A percentile compares a stretch with the other conserved stretches of the same genome.
phyloP scores from a whole-genome alignment of 2,888 invertebrate genomes.

The Augiades crinisus region DNA sequence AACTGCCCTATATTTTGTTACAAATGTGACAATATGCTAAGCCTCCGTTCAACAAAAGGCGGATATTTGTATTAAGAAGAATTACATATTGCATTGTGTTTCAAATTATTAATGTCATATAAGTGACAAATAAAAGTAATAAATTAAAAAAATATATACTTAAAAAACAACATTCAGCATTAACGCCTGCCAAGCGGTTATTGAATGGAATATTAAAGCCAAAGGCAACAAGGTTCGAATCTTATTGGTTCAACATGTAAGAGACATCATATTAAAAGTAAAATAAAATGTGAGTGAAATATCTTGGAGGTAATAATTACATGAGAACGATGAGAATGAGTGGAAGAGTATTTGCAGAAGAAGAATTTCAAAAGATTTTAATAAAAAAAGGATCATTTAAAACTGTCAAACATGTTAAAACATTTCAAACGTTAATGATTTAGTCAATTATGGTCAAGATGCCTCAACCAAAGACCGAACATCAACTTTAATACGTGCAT shows the following conservation, averaged over 20 bases:
- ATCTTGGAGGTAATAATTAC: not conserved
- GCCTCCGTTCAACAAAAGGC: not conserved
- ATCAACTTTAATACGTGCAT: slow-evolving; percentile 66
- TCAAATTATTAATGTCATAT: slow-evolving; percentile 7
- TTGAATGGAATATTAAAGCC: not conserved
- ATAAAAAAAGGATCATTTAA: slow-evolving; percentile 8
- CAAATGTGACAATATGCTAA: not conserved
- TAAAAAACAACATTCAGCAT: slow-evolving; percentile 11
- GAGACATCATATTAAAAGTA: slow-evolving; percentile 7
- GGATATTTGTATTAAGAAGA: not conserved
- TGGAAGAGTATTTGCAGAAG: slow-evolving; percentile 14
- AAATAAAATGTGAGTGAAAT: not conserved
- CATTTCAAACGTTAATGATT: slow-evolving; percentile 1
- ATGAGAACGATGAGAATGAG: not conserved
- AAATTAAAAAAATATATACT: slow-evolving; percentile 1
- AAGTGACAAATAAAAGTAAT: slow-evolving; percentile 15
- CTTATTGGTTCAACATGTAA: too few species aligned
- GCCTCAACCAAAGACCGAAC: slow-evolving; percentile 73
- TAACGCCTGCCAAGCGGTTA: not conserved
- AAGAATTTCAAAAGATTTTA: too few species aligned
- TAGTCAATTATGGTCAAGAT: slow-evolving; percentile 62
- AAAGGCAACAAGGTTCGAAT: not conserved
- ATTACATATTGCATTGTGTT: not conserved
- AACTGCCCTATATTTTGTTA: not conserved
- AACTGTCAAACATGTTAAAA: slow-evolving; percentile 22